These are phyloP conservation scores for Eulemur albifrons DNA, from an alignment of 2,797 vertebrate species.

Conservation along the genomic window DNA sequence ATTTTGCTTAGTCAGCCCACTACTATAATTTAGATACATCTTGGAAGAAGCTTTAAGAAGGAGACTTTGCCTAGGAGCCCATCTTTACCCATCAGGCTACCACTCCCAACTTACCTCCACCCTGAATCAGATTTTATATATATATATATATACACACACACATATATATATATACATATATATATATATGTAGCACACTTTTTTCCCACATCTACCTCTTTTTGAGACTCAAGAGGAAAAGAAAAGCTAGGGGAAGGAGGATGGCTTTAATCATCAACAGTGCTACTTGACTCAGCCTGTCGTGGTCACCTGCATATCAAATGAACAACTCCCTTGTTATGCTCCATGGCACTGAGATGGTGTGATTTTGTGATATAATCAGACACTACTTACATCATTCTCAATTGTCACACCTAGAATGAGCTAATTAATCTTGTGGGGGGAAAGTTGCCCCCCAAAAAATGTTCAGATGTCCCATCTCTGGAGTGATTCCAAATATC, in stretches of 20 bases:
- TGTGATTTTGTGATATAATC: background rate
- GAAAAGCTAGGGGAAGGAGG: background rate
- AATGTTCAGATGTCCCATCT: background rate
- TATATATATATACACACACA: too few species aligned
- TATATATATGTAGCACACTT: background rate
- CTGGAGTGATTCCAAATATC: background rate
- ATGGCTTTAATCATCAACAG: background rate
- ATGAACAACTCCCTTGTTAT: background rate
- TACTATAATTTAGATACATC: background rate
- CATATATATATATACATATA: background rate
- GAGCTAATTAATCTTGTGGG: background rate
- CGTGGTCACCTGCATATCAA: too few species aligned
- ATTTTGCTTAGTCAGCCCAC: background rate
- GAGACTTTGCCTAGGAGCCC: background rate
- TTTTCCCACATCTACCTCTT: background rate
- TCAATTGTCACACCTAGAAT: background rate
- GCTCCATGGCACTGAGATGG: background rate
- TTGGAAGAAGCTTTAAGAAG: background rate
- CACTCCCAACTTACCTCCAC: background rate
- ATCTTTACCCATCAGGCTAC: background rate
- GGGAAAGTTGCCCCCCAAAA: background rate
- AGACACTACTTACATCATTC: background rate
- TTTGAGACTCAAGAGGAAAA: background rate
- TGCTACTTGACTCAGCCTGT: background rate
- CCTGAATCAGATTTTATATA: background rate